Evolutionary conservation across 2,888 invertebrate genomes (phyloP).

Genomic region (Macaria notata): DNA sequence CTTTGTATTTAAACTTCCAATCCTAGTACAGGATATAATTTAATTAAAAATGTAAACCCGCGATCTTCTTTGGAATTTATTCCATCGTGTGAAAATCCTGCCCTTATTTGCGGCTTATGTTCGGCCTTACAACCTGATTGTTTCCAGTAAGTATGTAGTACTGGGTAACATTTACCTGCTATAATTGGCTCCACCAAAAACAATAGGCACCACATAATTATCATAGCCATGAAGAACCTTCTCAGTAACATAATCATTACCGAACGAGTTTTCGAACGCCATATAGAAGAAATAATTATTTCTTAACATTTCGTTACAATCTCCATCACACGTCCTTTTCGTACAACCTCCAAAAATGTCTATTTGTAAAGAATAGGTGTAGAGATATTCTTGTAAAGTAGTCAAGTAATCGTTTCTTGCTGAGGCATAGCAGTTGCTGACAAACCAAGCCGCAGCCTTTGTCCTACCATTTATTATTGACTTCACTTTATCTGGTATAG

Average conservation of each 20-base stretch:
- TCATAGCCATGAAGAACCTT: slow-evolving; percentile 67
- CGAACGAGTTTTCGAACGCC: slow-evolving; percentile 60
- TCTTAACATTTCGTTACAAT: slow-evolving; percentile 45
- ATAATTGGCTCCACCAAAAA: slow-evolving; percentile 86
- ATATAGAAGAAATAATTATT: slow-evolving; percentile 49
- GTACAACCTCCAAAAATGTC: slow-evolving; percentile 55
- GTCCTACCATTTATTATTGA: slow-evolving; percentile 44
- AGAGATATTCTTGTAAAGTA: slow-evolving; percentile 53
- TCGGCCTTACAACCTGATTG: too few relatives aligned
- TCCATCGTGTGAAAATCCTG: too few relatives aligned
- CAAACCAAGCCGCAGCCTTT: slow-evolving; percentile 57
- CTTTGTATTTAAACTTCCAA: too few relatives aligned
- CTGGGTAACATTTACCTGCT: slow-evolving; percentile 44
- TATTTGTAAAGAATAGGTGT: slow-evolving; percentile 47
- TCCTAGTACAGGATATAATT: too few relatives aligned
- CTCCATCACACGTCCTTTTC: slow-evolving; percentile 36
- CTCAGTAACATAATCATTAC: slow-evolving; percentile 60
- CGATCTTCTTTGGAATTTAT: too few relatives aligned
- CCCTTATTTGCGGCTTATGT: too few relatives aligned
- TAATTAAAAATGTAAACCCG: too few relatives aligned
- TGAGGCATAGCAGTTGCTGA: slow-evolving; percentile 47
- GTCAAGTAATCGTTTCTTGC: slow-evolving; percentile 48
- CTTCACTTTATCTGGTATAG: slow-evolving; percentile 37
- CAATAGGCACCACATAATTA: slow-evolving; percentile 85
- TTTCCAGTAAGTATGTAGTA: too few relatives aligned